Conservation (phyloP, 2,888 invertebrate species). For the Ptilodon capucinus region DNA sequence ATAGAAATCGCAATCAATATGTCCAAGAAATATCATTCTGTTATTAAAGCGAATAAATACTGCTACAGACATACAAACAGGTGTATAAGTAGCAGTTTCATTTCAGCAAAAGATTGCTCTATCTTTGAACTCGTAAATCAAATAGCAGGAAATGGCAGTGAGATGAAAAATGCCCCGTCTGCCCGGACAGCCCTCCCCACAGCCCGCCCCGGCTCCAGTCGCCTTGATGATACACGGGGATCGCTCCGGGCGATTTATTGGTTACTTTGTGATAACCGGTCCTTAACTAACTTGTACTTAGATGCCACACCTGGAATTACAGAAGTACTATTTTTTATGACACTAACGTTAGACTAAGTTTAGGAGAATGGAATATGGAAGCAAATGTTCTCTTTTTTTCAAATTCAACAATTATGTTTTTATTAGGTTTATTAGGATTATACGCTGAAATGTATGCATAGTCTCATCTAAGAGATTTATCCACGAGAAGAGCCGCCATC, state of each 20-base stretch:
- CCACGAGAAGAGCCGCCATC: too few relatives aligned
- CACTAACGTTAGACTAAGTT: too few relatives aligned
- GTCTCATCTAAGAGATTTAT: too few relatives aligned
- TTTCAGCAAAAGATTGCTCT: constrained; percentile 45
- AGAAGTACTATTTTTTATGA: not conserved
- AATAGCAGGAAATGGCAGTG: constrained; percentile 44
- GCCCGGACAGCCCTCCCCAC: not conserved
- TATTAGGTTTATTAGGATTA: too few relatives aligned
- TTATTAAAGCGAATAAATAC: not conserved
- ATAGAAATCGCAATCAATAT: too few relatives aligned
- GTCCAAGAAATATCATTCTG: too few relatives aligned
- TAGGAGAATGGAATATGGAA: too few relatives aligned
- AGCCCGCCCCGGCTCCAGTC: not conserved
- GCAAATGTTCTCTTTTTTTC: too few relatives aligned
- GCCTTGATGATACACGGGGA: constrained; percentile 46
- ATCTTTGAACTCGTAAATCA: constrained; percentile 55
- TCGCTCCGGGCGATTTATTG: constrained; percentile 40
- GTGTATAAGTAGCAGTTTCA: constrained; percentile 8
- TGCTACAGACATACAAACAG: constrained; percentile 5
- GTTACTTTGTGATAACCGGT: constrained; percentile 16
- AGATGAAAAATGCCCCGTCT: constrained; percentile 54
- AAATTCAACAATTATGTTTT: too few relatives aligned
- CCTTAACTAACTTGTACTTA: not conserved
- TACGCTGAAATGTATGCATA: too few relatives aligned
- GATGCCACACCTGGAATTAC: not conserved